Evolutionary conservation across 35 echinoderm and acorn worm species (phyloP).

Genomic region (Acanthaster planci): DNA sequence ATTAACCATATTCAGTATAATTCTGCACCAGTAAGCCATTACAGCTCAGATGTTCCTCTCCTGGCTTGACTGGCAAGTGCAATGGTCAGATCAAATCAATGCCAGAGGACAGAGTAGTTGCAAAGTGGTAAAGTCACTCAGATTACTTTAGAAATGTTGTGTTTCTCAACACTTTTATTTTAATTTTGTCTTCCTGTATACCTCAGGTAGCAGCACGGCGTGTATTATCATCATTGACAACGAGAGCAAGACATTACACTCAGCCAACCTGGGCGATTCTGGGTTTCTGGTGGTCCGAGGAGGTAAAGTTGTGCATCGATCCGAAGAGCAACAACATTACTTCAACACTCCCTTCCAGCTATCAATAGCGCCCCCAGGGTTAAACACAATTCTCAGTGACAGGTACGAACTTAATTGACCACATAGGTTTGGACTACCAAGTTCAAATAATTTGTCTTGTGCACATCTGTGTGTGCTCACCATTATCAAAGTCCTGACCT

Average conservation of each 20-base stretch:
- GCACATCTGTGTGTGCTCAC: too few species aligned
- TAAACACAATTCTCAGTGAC: conserved; percentile 88
- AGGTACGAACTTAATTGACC: conserved; percentile 38
- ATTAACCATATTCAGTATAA: too few species aligned
- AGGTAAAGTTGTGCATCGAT: conserved; percentile 81
- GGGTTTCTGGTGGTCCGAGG: conserved; percentile 90
- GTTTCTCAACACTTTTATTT: background rate
- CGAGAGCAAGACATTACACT: conserved; percentile 74
- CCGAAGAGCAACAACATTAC: conserved; percentile 95
- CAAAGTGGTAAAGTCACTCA: too few species aligned
- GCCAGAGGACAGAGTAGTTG: too few species aligned
- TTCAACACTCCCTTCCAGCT: conserved; percentile 97
- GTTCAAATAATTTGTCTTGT: too few species aligned
- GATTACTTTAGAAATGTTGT: too few species aligned
- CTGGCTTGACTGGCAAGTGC: too few species aligned
- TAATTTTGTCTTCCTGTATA: background rate
- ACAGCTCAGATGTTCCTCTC: too few species aligned
- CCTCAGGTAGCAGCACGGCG: conserved; percentile 95
- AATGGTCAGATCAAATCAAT: too few species aligned
- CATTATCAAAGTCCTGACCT: too few species aligned
- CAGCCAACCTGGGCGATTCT: conserved; percentile 93
- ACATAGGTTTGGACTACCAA: too few species aligned
- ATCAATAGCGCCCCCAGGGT: conserved; percentile 92
- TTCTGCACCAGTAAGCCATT: too few species aligned
- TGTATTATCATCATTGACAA: conserved; percentile 95